Conservation (phyloP, 2,888 invertebrate species). For the Caenorhabditis sulstoni region DNA sequence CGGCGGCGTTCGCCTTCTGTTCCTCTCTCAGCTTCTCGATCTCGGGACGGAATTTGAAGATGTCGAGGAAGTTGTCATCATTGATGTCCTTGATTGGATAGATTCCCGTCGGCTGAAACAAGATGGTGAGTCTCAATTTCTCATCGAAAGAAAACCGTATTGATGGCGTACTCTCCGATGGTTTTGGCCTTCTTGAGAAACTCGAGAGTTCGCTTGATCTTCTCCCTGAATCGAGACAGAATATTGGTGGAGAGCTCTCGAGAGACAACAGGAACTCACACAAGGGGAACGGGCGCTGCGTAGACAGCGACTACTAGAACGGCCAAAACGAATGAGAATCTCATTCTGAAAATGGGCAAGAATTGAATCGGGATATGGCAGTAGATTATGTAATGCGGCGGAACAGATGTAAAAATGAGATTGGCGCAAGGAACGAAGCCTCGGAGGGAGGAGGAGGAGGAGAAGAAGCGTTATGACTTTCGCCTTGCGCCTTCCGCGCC, state of each 20-base stretch:
- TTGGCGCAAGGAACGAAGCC: conserved; percentile 30
- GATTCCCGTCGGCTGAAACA: conserved; percentile 69
- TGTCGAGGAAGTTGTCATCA: conserved; percentile 66
- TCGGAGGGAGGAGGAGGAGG: conserved; percentile 10
- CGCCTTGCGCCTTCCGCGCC: conserved; percentile 47
- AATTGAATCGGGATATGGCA: conserved; percentile 29
- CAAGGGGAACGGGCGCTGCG: conserved; percentile 48
- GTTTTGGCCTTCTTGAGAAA: conserved; percentile 61
- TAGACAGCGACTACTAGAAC: conserved; percentile 39
- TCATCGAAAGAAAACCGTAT: conserved; percentile 56
- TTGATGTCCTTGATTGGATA: conserved; percentile 70
- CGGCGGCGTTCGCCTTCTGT: conserved; percentile 29
- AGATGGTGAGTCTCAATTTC: background rate
- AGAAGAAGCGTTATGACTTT: conserved; percentile 50
- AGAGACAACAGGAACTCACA: conserved; percentile 47
- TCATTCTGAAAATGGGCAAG: conserved; percentile 53
- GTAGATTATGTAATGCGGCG: conserved; percentile 43
- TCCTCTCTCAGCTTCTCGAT: conserved; percentile 55
- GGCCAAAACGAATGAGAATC: conserved; percentile 54
- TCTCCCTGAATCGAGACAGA: conserved; percentile 51
- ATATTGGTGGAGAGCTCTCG: too few species aligned
- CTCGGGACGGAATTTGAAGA: conserved; percentile 68
- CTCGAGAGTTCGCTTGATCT: conserved; percentile 62
- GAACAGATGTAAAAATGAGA: conserved; percentile 39
- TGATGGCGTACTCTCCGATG: conserved; percentile 68